Evolutionary conservation across 1,140 invertebrate genomes (phyloP), one percentile per base, ranked within the genome.

Genomic region (Platorchestia sp.): DNA sequence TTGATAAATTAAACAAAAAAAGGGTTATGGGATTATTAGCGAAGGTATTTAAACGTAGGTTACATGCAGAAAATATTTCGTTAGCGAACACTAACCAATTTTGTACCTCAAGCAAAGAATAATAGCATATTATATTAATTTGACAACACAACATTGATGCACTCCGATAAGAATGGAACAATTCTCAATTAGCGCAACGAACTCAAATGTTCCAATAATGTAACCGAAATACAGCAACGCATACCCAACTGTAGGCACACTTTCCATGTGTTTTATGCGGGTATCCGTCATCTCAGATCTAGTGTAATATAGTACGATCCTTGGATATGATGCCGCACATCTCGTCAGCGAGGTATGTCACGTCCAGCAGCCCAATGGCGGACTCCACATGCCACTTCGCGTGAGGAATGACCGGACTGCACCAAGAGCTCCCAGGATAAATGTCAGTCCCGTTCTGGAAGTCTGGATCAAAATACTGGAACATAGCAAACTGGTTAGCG

Each of bases 381-480:
- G 43, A 45, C 91, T 93, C 43, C 3, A 93, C 44, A 45, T 93
- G 91, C 91, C 91, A 93, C 45, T 93, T 93, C 22, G 91, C 91
- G 45, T 93, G 91, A 93, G 91, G 91, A 6, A 93, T 93, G 40
- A 47, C 6, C 6, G 91, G 91, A 47, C 40, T 93, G 91, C 91
- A 93, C 91, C 91, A 93, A 7, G 44, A 45, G 47, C 36, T 47
- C 3, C 91, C 91, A 27, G 91, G 91, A 45, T 93, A 93, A 10
- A 47, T 44, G 19, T 47, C 22, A 41, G 91, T 93, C 27, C 91
- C 91, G n/a, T 93, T 93, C n/a, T 93, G 91, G 44, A 93, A 93
- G 40, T 93, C 7, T 6, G 91, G 91, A 45, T 93, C 91, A 44
- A 93, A 93, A 45, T 93, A 93, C 36, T 93, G 91, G 91, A 93